These are phyloP conservation scores for Jaculus jaculus DNA, from an alignment of 2,113 vertebrate species.

Conservation along the genomic window DNA sequence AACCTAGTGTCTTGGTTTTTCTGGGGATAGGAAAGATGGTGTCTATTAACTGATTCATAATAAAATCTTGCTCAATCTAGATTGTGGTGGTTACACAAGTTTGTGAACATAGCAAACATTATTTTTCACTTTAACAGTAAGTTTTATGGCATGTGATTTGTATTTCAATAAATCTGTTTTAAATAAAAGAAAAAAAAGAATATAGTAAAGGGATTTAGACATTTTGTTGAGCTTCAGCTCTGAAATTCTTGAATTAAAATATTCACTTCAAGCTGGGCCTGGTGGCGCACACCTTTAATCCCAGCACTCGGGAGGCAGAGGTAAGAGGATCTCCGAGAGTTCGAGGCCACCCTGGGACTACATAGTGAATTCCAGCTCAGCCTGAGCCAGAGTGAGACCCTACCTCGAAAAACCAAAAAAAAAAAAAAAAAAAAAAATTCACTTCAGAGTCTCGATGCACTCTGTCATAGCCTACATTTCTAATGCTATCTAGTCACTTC, in stretches of 20 bases:
- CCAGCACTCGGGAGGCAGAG: too few relatives aligned
- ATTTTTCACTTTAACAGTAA: not conserved
- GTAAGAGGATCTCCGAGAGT: too few relatives aligned
- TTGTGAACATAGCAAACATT: not conserved
- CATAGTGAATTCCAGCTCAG: too few relatives aligned
- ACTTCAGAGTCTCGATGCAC: too few relatives aligned
- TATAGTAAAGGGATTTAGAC: not conserved
- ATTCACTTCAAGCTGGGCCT: not conserved
- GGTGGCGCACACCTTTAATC: too few relatives aligned
- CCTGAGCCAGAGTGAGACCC: too few relatives aligned
- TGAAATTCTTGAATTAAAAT: not conserved
- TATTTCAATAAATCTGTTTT: not conserved
- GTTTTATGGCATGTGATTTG: not conserved
- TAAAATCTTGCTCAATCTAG: not conserved
- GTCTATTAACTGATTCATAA: not conserved
- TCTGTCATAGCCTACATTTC: not conserved
- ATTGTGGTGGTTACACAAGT: not conserved
- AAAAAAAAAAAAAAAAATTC: not conserved
- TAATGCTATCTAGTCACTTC: not conserved
- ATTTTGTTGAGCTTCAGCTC: not conserved
- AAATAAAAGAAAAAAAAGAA: not conserved
- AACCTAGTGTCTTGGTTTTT: not conserved
- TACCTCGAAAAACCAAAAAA: not conserved
- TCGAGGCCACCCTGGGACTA: too few relatives aligned
- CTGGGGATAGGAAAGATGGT: too few relatives aligned